Conservation (phyloP, 2,113 vertebrate genomes). For the Vireo altiloquus region DNA sequence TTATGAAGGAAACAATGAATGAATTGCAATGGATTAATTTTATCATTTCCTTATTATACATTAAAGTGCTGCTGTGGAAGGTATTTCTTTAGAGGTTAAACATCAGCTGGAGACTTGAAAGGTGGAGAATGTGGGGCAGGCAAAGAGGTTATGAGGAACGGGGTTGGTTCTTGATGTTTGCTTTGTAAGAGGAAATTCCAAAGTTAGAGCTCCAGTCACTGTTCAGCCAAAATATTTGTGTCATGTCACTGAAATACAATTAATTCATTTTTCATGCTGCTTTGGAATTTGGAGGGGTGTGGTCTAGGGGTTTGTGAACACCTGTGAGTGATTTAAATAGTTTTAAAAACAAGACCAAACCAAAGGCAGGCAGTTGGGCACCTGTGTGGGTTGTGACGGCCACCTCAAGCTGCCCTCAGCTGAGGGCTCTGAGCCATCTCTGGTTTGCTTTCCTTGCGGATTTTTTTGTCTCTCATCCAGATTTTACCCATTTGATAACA, state of each 20-base stretch:
- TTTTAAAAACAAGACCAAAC: not conserved
- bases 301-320: not conserved
- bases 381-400: accelerated
- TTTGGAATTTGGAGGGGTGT: not conserved
- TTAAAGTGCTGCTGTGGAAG: not conserved
- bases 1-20: not conserved
- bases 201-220: not conserved
- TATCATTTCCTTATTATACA: not conserved
- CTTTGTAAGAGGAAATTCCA: not conserved
- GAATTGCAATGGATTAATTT: not conserved
- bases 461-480: not conserved
- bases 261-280: not conserved
- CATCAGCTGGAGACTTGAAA: not conserved
- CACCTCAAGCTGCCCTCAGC: not conserved
- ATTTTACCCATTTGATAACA: not conserved
- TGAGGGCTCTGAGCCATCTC: not conserved
- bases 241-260: not conserved
- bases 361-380: not conserved
- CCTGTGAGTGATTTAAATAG: not conserved
- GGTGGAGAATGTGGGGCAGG: accelerated
- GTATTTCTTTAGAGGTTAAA: not conserved
- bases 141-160: not conserved
- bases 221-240: not conserved
- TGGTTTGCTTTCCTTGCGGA: not conserved
- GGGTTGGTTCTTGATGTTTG: accelerated